A percentile compares a stretch with the other conserved stretches of the same genome.
phyloP scores from a whole-genome alignment of 1,140 invertebrate species.

The Atopsyche davidsoni region DNA sequence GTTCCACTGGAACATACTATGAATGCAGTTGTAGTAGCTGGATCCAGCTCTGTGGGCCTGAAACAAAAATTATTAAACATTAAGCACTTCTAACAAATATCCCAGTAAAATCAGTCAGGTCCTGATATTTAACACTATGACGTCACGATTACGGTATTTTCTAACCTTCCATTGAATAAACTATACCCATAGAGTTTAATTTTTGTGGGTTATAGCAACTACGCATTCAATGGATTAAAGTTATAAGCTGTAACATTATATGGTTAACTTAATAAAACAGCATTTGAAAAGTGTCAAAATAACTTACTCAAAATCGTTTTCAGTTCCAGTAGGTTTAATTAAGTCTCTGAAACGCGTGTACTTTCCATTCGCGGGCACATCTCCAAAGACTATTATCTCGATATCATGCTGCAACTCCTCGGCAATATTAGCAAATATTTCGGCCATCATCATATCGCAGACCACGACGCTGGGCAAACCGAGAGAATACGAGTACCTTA shows the following conservation, averaged over 20 bases:
- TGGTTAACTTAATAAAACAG: neutral
- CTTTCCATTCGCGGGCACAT: neutral
- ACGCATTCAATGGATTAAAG: neutral
- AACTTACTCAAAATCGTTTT: neutral
- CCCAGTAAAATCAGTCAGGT: neutral
- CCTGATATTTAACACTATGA: neutral
- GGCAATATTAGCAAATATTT: neutral
- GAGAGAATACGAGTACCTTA: too few species aligned
- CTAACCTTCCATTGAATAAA: slow-evolving; percentile 2
- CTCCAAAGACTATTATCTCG: neutral
- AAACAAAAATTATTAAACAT: slow-evolving; percentile 4
- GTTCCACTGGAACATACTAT: slow-evolving; percentile 24
- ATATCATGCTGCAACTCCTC: neutral
- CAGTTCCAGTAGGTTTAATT: neutral
- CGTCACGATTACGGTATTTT: neutral
- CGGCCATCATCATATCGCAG: too few species aligned
- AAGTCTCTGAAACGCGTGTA: neutral
- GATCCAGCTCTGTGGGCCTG: slow-evolving; percentile 25
- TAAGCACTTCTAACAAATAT: neutral
- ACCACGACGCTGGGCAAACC: too few species aligned
- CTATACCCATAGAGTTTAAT: neutral
- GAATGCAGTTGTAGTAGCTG: slow-evolving; percentile 15
- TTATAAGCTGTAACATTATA: neutral
- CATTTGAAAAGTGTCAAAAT: neutral
- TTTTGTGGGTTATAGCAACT: neutral